Evolutionary conservation across 2,113 vertebrate species (phyloP).

Genomic region (Xiphorhynchus elegans): DNA sequence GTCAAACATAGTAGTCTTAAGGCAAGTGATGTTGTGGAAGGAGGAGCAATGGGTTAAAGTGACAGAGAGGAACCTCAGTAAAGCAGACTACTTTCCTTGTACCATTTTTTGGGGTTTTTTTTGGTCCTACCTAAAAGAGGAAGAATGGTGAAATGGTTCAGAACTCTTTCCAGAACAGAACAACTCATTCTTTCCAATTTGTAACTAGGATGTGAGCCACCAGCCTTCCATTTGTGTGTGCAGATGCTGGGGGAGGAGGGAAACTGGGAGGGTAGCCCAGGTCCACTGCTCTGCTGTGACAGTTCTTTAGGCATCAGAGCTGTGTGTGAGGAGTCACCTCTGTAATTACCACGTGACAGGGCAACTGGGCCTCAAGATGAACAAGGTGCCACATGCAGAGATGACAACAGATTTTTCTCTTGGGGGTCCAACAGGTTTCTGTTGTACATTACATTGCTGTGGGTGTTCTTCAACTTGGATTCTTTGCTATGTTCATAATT

Average conservation of each 20-base stretch:
- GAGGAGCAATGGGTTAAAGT: background rate
- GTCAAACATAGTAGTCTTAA: background rate
- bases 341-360: background rate
- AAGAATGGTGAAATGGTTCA: background rate
- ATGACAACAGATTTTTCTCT: background rate
- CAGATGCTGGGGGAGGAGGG: background rate
- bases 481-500: background rate
- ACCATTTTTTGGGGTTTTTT: background rate
- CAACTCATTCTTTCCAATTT: background rate
- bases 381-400: background rate
- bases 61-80: background rate
- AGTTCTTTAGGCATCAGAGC: background rate
- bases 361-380: background rate
- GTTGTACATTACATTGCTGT: background rate
- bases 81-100: background rate
- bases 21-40: background rate
- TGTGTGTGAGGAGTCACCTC: background rate
- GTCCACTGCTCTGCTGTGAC: background rate
- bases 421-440: background rate
- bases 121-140: background rate
- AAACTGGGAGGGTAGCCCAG: background rate
- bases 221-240: background rate
- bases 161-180: background rate
- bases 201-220: background rate
- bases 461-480: background rate